Percentiles rank a stretch among this genome's conserved stretches.
Evolutionary conservation across 2,888 invertebrate species (phyloP).

Genomic region (Drosophila cognata): DNA sequence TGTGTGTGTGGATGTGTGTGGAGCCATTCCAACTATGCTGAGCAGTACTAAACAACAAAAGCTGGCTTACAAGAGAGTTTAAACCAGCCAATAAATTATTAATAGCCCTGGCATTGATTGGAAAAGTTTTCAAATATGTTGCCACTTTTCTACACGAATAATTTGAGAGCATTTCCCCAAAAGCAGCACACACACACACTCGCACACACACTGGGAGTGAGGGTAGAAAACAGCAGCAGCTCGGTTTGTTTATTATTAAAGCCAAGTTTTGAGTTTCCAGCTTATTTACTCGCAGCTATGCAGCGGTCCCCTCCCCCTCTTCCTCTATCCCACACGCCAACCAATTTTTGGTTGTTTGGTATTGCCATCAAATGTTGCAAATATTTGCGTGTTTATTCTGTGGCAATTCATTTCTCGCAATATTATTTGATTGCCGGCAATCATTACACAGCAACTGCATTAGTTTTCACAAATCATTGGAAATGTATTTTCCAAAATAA

Average conservation of each 20-base stretch:
- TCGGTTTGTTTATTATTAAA: slow-evolving; percentile 72
- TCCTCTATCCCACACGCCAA: too few species aligned
- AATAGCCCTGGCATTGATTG: slow-evolving; percentile 80
- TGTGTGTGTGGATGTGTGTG: slow-evolving; percentile 3
- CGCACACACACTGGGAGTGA: slow-evolving; percentile 19
- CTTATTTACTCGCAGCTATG: slow-evolving; percentile 67
- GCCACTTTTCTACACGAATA: slow-evolving; percentile 81
- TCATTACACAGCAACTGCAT: slow-evolving; percentile 48
- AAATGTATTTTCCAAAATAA: slow-evolving; percentile 54
- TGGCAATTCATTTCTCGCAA: slow-evolving; percentile 61
- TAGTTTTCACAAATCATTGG: slow-evolving; percentile 38
- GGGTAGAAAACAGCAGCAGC: not conserved
- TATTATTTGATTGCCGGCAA: slow-evolving; percentile 47
- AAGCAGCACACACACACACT: slow-evolving; percentile 32
- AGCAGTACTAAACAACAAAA: slow-evolving; percentile 41
- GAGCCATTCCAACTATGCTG: slow-evolving; percentile 11
- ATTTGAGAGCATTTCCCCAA: slow-evolving; percentile 70
- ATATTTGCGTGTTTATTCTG: slow-evolving; percentile 72
- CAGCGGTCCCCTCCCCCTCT: not conserved
- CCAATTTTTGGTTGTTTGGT: not conserved
- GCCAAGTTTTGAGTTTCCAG: slow-evolving; percentile 63
- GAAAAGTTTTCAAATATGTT: slow-evolving; percentile 82
- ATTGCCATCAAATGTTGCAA: slow-evolving; percentile 58
- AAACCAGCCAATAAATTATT: slow-evolving; percentile 80
- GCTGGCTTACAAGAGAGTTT: slow-evolving; percentile 47